These are phyloP conservation scores for Timandra comae DNA, from an alignment of 2,888 invertebrate species.

Conservation along the genomic window DNA sequence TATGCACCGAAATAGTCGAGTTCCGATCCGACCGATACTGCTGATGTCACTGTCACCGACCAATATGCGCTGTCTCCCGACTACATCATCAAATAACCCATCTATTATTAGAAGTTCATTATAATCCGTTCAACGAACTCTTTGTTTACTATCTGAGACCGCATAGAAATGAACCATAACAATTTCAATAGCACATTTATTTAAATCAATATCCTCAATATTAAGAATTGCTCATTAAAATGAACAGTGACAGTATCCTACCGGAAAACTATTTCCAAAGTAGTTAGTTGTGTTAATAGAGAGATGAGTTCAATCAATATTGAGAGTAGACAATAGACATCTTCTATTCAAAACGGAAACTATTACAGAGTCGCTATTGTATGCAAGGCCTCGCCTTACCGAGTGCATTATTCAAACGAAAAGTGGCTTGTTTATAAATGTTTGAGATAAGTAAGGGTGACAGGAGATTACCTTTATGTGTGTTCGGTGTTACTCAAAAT, in stretches of 20 bases:
- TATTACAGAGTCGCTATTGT: slow-evolving; percentile 70
- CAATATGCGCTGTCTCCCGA: slow-evolving; percentile 41
- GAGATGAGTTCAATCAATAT: slow-evolving; percentile 69
- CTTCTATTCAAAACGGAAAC: slow-evolving; percentile 74
- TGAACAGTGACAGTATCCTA: slow-evolving; percentile 29
- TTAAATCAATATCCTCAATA: slow-evolving; percentile 20
- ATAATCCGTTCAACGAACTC: slow-evolving; percentile 54
- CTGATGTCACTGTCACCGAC: slow-evolving; percentile 51
- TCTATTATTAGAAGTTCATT: slow-evolving; percentile 60
- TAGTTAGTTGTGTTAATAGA: slow-evolving; percentile 40
- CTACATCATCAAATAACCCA: slow-evolving; percentile 47
- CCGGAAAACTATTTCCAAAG: slow-evolving; percentile 48
- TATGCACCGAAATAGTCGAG: slow-evolving; percentile 47
- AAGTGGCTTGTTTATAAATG: slow-evolving; percentile 69
- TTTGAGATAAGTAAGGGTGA: slow-evolving; percentile 56
- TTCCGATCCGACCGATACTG: slow-evolving; percentile 36
- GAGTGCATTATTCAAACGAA: slow-evolving; percentile 69
- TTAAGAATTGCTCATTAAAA: slow-evolving; percentile 29
- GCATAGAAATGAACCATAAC: slow-evolving; percentile 16
- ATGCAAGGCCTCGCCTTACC: slow-evolving; percentile 63
- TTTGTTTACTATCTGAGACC: slow-evolving; percentile 22
- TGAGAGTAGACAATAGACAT: slow-evolving; percentile 67
- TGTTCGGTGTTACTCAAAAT: slow-evolving; percentile 41
- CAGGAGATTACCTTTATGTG: slow-evolving; percentile 43
- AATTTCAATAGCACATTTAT: slow-evolving; percentile 15